Conservation (phyloP, 2,113 vertebrate genomes). For the Lichenostomus cassidix region DNA sequence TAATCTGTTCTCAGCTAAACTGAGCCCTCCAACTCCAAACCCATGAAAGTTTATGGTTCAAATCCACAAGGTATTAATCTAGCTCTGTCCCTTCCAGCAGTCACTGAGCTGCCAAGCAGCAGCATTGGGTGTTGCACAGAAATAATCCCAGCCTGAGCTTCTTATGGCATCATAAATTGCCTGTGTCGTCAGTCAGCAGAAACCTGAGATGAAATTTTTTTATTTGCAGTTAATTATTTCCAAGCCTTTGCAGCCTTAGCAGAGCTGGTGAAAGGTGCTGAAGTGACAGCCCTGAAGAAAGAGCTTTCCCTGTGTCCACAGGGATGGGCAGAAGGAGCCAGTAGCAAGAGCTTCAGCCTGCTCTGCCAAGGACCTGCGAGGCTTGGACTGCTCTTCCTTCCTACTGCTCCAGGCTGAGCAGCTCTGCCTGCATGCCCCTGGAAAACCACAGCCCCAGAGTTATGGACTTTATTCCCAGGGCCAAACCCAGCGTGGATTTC, state of each 20-base stretch:
- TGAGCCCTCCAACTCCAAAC: background rate
- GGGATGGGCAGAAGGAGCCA: background rate
- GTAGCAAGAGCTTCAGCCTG: background rate
- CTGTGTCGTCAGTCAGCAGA: conserved; percentile 48
- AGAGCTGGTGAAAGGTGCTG: conserved; percentile 1
- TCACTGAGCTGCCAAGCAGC: conserved; percentile 44
- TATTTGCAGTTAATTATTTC: conserved; percentile 42
- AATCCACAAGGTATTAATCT: conserved; percentile 1
- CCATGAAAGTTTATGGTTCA: background rate
- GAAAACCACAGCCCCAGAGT: background rate
- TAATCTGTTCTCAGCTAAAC: background rate
- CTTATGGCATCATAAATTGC: conserved; percentile 51
- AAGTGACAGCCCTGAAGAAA: background rate
- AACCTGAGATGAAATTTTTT: conserved; percentile 10
- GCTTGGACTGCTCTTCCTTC: background rate
- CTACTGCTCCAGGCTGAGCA: background rate
- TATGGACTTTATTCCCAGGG: rapidly evolving
- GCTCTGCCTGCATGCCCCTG: background rate
- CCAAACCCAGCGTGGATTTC: background rate
- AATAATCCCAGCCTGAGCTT: conserved; percentile 42
- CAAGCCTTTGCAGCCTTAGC: conserved; percentile 1
- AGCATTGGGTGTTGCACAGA: background rate
- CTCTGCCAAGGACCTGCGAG: background rate
- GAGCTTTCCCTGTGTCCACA: background rate
- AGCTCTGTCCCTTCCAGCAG: conserved; percentile 1